phyloP scores from a whole-genome alignment of 2,113 vertebrate genomes.

The Python bivittatus region DNA sequence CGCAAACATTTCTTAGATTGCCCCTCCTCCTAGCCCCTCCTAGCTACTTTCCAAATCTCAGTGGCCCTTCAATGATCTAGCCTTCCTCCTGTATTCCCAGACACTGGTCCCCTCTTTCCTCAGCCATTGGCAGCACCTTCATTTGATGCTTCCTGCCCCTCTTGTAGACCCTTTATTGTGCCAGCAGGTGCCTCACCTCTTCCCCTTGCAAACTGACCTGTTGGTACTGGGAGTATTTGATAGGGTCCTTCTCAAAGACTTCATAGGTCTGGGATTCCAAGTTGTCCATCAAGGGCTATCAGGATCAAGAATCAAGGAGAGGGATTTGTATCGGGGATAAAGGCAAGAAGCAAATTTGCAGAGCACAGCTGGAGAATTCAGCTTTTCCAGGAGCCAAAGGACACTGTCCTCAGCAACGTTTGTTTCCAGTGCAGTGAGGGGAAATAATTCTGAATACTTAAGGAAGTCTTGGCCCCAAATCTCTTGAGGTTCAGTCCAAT shows the following conservation, averaged over 20 bases:
- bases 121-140: too few species aligned
- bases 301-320: background rate
- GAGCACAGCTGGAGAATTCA: background rate
- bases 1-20: background rate
- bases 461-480: background rate
- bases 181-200: background rate
- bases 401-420: background rate
- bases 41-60: background rate
- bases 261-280: conserved; percentile 94
- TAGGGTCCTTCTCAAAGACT: conserved; percentile 93
- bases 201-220: conserved; percentile 74
- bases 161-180: background rate
- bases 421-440: background rate
- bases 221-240: conserved; percentile 94
- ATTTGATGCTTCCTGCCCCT: background rate
- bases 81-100: background rate
- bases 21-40: background rate
- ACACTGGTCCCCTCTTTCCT: background rate
- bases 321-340: background rate
- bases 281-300: conserved; percentile 93
- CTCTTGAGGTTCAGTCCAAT: background rate
- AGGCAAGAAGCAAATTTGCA: background rate
- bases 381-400: background rate
- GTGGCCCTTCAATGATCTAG: background rate
- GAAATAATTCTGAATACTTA: background rate